Base-by-base conservation (phyloP, 2,888 invertebrate genomes). In the Penaeus monodon region DNA sequence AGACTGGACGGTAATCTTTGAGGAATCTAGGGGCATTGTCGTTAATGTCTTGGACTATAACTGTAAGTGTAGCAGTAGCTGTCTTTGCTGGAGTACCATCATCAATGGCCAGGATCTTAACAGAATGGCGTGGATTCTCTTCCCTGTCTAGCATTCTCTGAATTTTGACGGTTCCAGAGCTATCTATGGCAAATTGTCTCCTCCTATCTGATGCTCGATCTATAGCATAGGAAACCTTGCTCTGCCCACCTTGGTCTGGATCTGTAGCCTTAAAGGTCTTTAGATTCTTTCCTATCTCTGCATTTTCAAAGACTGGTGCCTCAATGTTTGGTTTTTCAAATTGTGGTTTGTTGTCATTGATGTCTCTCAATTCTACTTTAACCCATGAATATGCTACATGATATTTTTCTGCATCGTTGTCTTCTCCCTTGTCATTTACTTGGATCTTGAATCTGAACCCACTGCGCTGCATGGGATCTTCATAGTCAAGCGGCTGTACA, bases 381-480 rank as follows among this genome's bases (percentile, higher is more conserved):
- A 98, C 97, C 96, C 97, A 97, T 1, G 98, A 97, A 93, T 97
- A 97, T 89, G 98, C 98, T 90, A 98, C 97, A 93, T 98, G 98
- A 92, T 98, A 97, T 92, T 98, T 98, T 93, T 99, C 99, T 93
- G 97, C 97, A 93, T 97, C 97, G 92, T 97, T 97, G 92, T 97
- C 97, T 93, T 97, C 97, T 57, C 97, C 97, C 94, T 94, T 90
- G 79, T 91, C 91, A 84, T 90, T 91, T n/a, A 91, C 91, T 88
- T 92, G 92, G 70, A 98, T 98, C 91, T 97, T 95, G 93, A 98
- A 97, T 91, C 97, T 95, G 94, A 98, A 98, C 87, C 98, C 98
- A 93, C 97, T 97, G 93, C 98, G 96, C 93, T 98, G 98, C 92
- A 97, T 94, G 91, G 96, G 95, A 93, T 98, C 98, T 93, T 98